Percentiles rank a stretch among this genome's conserved stretches.
These are phyloP conservation scores for Sylvia borin DNA, from an alignment of 2,797 vertebrate species.

Conservation along the genomic window DNA sequence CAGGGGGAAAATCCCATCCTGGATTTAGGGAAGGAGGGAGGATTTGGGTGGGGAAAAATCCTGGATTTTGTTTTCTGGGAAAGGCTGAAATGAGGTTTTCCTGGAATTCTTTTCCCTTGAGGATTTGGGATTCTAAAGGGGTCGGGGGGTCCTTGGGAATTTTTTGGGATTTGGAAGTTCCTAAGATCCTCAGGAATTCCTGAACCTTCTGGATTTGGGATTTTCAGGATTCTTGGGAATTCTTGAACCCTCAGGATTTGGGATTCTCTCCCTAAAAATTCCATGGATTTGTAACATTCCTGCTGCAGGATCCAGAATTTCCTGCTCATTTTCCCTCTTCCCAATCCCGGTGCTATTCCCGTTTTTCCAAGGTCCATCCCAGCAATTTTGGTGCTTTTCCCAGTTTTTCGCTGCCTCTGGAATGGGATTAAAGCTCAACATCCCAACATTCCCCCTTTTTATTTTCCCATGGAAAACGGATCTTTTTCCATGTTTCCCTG, in stretches of 20 bases:
- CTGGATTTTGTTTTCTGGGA: neutral
- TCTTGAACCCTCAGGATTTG: neutral
- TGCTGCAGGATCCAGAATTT: neutral
- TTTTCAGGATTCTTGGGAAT: no score
- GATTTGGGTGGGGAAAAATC: neutral
- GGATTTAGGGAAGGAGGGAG: neutral
- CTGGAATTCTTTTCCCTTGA: neutral
- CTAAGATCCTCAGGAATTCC: neutral
- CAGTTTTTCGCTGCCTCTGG: neutral
- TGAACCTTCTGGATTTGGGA: neutral
- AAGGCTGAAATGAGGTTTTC: neutral
- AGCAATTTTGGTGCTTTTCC: neutral
- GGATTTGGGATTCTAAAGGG: neutral
- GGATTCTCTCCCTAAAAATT: neutral
- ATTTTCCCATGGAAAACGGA: neutral
- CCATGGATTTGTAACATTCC: neutral
- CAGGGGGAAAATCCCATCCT: neutral
- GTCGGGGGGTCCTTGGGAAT: rapidly evolving
- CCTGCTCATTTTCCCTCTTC: neutral
- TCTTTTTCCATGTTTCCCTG: neutral
- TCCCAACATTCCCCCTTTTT: neutral
- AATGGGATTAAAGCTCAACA: neutral
- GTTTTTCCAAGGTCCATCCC: neutral
- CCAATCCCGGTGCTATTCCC: neutral
- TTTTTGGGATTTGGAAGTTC: neutral